Evolutionary conservation across 2,888 invertebrate species (phyloP).

Genomic region (Pristionchus japonicus): DNA sequence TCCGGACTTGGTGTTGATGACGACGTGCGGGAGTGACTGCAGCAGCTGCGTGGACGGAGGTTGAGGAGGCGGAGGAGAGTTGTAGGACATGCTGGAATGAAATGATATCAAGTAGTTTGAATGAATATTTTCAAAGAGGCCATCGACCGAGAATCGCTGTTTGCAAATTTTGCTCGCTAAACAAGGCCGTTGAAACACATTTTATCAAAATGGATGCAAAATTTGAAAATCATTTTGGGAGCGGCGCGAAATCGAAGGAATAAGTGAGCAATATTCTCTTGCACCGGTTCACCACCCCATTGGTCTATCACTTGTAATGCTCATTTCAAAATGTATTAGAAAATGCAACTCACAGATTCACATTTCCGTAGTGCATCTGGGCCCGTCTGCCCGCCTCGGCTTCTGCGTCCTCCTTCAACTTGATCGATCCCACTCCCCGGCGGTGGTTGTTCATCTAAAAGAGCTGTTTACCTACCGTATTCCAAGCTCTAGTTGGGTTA

Average conservation of each 20-base stretch:
- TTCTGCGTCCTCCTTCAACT: conserved; percentile 35
- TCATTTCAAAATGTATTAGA: neutral
- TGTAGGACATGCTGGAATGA: conserved; percentile 26
- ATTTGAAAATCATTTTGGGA: no score
- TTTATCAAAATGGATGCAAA: no score
- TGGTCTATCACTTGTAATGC: no score
- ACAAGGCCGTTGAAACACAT: neutral
- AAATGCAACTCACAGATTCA: conserved; percentile 26
- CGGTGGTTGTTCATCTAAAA: conserved; percentile 42
- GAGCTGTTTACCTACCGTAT: neutral
- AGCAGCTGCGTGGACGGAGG: conserved; percentile 20
- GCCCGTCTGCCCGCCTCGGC: conserved; percentile 18
- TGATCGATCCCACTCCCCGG: conserved; percentile 35
- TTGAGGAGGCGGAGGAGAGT: conserved; percentile 16
- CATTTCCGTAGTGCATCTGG: conserved; percentile 39
- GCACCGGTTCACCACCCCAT: no score
- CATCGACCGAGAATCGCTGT: neutral
- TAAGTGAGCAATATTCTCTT: no score
- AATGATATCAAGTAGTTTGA: neutral
- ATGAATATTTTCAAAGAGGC: no score
- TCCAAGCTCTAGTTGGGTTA: neutral
- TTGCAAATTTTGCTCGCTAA: neutral
- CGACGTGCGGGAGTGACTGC: conserved; percentile 4
- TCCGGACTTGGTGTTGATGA: neutral
- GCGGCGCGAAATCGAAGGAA: no score